These are phyloP conservation scores for Aleiodes sp. DNA, from an alignment of 1,140 invertebrate genomes.

Conservation along the genomic window DNA sequence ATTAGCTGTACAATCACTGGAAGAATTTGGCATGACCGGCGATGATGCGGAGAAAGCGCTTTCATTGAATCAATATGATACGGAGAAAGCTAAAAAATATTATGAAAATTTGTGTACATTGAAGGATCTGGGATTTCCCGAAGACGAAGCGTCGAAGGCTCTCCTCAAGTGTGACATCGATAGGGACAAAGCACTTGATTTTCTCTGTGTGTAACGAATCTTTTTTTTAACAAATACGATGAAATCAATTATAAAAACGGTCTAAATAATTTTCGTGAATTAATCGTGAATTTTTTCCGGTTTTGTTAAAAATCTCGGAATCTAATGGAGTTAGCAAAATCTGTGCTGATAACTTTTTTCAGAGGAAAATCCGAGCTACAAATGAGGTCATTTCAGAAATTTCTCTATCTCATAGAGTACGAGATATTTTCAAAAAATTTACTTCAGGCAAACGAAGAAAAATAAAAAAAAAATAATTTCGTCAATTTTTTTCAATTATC, in stretches of 20 bases:
- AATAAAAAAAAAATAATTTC: no score
- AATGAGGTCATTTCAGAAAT: no score
- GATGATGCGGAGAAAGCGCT: slow-evolving; percentile 69
- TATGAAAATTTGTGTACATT: slow-evolving; percentile 73
- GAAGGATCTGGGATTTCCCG: slow-evolving; percentile 83
- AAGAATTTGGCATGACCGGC: slow-evolving; percentile 78
- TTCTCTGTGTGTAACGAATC: slow-evolving; percentile 74
- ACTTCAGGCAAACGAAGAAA: no score
- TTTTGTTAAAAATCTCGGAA: no score
- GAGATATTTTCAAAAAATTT: no score
- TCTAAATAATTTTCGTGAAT: no score
- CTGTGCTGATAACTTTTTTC: no score
- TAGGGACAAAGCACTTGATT: slow-evolving; percentile 86
- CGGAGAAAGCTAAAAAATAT: slow-evolving; percentile 66
- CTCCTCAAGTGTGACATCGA: slow-evolving; percentile 82
- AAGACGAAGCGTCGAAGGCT: slow-evolving; percentile 78
- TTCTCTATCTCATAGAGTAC: no score
- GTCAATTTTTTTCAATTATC: no score
- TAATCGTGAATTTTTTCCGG: no score
- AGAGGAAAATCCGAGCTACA: no score
- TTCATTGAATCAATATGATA: slow-evolving; percentile 62
- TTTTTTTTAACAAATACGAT: slow-evolving; percentile 17
- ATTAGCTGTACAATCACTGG: slow-evolving; percentile 64
- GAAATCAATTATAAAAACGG: slow-evolving; percentile 2
- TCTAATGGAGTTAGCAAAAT: no score